Base-by-base conservation (phyloP, 2,113 vertebrate species). In the Eleginops maclovinus region DNA sequence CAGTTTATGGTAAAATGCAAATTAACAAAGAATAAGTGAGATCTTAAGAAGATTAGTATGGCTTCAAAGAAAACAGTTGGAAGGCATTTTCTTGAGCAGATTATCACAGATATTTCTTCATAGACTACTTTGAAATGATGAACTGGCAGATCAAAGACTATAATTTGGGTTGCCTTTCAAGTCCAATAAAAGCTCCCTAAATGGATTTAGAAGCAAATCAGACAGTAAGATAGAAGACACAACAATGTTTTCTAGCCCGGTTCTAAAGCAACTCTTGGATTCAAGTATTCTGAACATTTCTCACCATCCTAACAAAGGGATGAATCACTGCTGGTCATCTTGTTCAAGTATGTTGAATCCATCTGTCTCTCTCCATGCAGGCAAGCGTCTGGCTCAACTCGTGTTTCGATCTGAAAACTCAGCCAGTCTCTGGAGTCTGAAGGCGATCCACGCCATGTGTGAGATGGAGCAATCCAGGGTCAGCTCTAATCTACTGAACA, bases 391-490 rank as follows among this genome's bases (percentile, higher is more conserved):
- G 68, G 97, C 97, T 63, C 97, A 98, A 93, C 94, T 99, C 92
- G 98, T 99, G 81, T 99, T 98, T 91, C 96, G 98, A 93, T 98
- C 98, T 73, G 98, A 96, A 90, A 98, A 96, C 69, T 96, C 96
- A 13, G 98, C 96, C 85, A 99, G 98, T 91, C 96, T 99, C 75
- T 99, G 98, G 98, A 99, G 97, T 87, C 93, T 98, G 82, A 96
- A 96, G 70, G 96, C 97, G 69, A 97, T 99, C 93, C 95, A 97
- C 51, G 95, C 97, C 91, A 99, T 99, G 97, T 99, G 98, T 84
- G 96, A 96, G 87, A 97, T 98, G 84, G 98, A 99, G 86, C 95
- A 96, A 90, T 95, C 96, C 56, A 96, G 96, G 97, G 98, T 99
- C 87, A 91, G 96, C 60, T 82, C 72, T 69, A 1, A 56, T 69